These are phyloP conservation scores for Rhynchophorus ferrugineus DNA, from an alignment of 1,140 invertebrate species.

Conservation along the genomic window DNA sequence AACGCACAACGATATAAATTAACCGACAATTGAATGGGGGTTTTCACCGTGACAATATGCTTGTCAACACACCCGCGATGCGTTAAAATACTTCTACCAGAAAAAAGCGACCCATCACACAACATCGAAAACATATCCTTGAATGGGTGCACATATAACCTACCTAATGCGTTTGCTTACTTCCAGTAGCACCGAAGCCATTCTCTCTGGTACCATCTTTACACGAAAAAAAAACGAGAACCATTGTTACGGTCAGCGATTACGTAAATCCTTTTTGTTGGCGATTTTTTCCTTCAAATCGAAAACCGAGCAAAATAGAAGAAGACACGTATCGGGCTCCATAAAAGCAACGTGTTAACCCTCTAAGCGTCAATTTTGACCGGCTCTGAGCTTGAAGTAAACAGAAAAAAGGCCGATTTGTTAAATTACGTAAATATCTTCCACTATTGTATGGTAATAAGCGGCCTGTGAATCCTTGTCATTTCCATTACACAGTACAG, in stretches of 20 bases:
- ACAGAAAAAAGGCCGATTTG: no score
- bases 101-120: neutral
- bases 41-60: conserved; percentile 6
- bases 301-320: no score
- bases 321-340: no score
- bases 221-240: neutral
- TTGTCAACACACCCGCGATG: conserved; percentile 10
- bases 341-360: no score
- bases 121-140: conserved; percentile 29
- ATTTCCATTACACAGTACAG: conserved; percentile 12
- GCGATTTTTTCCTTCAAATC: no score
- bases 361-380: no score
- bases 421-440: conserved; percentile 13
- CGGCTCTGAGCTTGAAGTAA: no score
- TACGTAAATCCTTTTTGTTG: no score
- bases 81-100: conserved; percentile 1
- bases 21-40: neutral
- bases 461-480: conserved; percentile 10
- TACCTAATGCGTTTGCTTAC: conserved; percentile 1
- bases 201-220: neutral
- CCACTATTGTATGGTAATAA: conserved; percentile 17
- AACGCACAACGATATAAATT: neutral
- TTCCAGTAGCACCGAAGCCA: conserved; percentile 5
- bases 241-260: neutral
- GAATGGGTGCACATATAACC: conserved; percentile 33